These are phyloP conservation scores for Acropternis orthonyx DNA, from an alignment of 2,797 vertebrate genomes.

Conservation along the genomic window DNA sequence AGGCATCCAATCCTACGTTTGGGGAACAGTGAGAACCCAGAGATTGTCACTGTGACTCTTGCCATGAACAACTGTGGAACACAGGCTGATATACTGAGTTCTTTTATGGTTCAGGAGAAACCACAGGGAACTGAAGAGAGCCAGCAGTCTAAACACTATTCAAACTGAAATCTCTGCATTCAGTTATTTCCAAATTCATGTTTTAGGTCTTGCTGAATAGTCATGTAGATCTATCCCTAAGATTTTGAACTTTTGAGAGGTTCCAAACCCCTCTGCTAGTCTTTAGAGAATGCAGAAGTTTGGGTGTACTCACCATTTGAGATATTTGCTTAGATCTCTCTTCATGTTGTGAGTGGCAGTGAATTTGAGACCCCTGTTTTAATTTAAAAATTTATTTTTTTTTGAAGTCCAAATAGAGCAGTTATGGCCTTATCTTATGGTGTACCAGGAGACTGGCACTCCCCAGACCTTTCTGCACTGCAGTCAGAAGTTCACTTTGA, in stretches of 20 bases:
- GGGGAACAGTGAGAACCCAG: not conserved
- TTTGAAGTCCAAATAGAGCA: not conserved
- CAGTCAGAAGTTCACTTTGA: not conserved
- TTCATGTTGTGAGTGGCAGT: not conserved
- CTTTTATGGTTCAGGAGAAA: accelerated
- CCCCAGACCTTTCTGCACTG: not conserved
- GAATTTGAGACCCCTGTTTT: not conserved
- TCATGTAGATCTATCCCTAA: not conserved
- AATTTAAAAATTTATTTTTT: not conserved
- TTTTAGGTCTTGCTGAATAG: not conserved
- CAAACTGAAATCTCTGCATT: not conserved
- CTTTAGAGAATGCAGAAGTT: not conserved
- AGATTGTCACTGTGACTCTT: not conserved
- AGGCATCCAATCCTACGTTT: not conserved
- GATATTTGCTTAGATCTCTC: not conserved
- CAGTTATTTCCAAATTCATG: not conserved
- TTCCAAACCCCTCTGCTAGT: not conserved
- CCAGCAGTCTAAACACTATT: not conserved
- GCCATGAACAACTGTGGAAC: not conserved
- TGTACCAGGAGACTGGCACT: accelerated
- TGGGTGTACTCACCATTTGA: not conserved
- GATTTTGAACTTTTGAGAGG: not conserved
- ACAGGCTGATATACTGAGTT: not conserved
- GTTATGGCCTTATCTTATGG: not conserved
- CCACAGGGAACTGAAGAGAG: not conserved